Conservation (phyloP, 2,888 invertebrate species). For the Plebejus melissa region DNA sequence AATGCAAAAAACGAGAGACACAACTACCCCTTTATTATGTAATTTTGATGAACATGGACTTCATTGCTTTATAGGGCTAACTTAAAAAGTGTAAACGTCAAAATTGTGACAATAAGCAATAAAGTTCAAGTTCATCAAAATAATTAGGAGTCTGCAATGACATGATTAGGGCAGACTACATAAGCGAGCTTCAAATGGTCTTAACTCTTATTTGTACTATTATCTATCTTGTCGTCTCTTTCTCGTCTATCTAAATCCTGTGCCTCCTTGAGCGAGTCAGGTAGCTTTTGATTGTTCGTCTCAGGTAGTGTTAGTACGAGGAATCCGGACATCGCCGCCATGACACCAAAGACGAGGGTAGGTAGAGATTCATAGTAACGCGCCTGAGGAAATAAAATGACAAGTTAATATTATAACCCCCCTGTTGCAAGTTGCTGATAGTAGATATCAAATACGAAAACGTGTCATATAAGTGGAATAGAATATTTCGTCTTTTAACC, state of each 20-base stretch:
- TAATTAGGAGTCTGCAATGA: too few species aligned
- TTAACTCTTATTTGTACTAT: background rate
- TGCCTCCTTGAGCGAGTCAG: constrained; percentile 81
- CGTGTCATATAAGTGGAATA: too few species aligned
- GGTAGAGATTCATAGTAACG: constrained; percentile 71
- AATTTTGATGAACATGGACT: too few species aligned
- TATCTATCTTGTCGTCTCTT: constrained; percentile 33
- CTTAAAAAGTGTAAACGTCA: too few species aligned
- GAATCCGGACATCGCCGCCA: constrained; percentile 76
- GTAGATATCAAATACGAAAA: too few species aligned
- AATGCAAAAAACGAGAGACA: background rate
- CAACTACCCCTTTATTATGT: background rate
- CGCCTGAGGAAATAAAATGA: constrained; percentile 39
- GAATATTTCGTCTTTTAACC: too few species aligned
- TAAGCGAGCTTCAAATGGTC: background rate
- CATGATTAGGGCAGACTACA: too few species aligned
- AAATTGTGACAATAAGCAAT: too few species aligned
- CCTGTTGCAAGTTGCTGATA: too few species aligned
- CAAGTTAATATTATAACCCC: background rate
- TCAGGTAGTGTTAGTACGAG: constrained; percentile 80
- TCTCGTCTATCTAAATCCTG: constrained; percentile 58
- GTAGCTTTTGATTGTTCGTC: constrained; percentile 79
- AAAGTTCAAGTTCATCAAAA: too few species aligned
- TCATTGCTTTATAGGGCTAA: too few species aligned
- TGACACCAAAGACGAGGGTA: constrained; percentile 78